Conservation (phyloP, 2,797 vertebrate species). For the Enteromius fasciolatus region DNA sequence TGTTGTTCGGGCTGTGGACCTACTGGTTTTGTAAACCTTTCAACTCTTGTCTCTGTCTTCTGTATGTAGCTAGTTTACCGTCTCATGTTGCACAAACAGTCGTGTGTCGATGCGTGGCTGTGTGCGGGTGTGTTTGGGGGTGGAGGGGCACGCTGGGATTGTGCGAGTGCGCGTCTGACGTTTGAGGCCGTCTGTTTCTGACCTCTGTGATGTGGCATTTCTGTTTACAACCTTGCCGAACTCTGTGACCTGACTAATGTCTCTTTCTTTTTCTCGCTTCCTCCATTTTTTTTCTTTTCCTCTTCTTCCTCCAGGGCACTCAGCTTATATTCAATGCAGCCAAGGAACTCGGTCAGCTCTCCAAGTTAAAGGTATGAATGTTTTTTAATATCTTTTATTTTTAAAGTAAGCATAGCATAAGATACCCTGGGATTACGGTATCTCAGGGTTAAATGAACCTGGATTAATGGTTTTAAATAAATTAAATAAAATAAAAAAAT, state of each 20-base stretch:
- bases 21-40: constrained; percentile 51
- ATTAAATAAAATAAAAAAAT: background rate
- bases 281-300: constrained; percentile 40
- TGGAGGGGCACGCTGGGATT: constrained; percentile 31
- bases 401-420: background rate
- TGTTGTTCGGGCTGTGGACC: constrained; percentile 51
- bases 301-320: constrained; percentile 82
- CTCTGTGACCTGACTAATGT: constrained; percentile 56
- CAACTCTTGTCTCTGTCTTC: constrained; percentile 58
- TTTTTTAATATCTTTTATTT: background rate
- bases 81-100: constrained; percentile 51
- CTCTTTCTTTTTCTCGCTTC: constrained; percentile 43
- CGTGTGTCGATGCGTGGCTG: constrained; percentile 41
- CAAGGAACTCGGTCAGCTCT: constrained; percentile 97
- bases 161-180: constrained; percentile 54
- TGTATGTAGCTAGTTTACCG: constrained; percentile 52
- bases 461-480: background rate
- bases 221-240: constrained; percentile 37
- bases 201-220: constrained; percentile 71
- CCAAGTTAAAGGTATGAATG: constrained; percentile 90
- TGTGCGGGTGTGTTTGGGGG: constrained; percentile 34
- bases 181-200: constrained; percentile 49
- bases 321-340: constrained; percentile 99
- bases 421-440: background rate
- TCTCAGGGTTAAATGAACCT: background rate